Evolutionary conservation across 1,140 invertebrate genomes (phyloP).

Genomic region (Reticulitermes speratus): DNA sequence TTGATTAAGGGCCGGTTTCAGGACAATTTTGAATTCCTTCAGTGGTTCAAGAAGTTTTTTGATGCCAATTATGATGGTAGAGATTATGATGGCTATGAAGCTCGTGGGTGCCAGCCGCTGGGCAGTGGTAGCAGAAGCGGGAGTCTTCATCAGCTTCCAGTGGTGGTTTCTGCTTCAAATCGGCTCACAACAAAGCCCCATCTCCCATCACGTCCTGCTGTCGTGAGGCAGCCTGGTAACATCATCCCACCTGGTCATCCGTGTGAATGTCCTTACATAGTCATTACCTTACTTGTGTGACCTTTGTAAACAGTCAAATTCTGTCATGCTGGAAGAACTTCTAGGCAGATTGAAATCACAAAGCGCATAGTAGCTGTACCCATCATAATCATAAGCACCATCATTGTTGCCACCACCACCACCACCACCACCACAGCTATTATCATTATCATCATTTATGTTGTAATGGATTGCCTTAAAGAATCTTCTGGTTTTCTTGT

Average conservation of each 20-base stretch:
- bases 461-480: no score
- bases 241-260: background rate
- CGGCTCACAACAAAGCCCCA: conserved; percentile 38
- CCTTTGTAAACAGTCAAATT: background rate
- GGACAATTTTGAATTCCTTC: conserved; percentile 99
- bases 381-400: no score
- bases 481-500: no score
- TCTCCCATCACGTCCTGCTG: conserved; percentile 31
- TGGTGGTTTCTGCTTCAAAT: conserved; percentile 34
- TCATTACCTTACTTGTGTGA: background rate
- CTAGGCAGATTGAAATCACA: no score
- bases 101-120: conserved; percentile 72
- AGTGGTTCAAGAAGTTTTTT: conserved; percentile 99
- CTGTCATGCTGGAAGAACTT: background rate
- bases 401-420: no score
- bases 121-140: conserved; percentile 50
- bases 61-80: conserved; percentile 98
- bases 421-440: no score
- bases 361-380: no score
- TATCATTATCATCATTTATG: no score
- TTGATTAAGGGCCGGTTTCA: conserved; percentile 97
- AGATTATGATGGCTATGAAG: conserved; percentile 89
- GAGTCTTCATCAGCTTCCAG: conserved; percentile 30
- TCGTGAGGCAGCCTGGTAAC: conserved; percentile 36
- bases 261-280: background rate